Percentiles rank a stretch among this genome's conserved stretches.
phyloP scores from a whole-genome alignment of 2,113 vertebrate species.

The Origma solitaria region DNA sequence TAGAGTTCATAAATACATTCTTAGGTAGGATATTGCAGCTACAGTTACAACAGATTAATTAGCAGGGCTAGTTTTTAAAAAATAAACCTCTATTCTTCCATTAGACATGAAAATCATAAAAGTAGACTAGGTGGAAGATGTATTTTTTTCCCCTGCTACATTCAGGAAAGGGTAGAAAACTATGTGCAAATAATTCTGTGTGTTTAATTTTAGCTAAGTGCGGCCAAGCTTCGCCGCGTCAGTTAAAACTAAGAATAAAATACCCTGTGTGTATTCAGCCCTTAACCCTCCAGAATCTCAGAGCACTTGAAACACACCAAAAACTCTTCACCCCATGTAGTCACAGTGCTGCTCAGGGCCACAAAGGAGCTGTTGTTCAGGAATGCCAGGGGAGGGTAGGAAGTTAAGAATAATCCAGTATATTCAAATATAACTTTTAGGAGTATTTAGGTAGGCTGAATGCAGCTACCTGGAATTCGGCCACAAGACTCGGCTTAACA shows the following conservation, averaged over 20 bases:
- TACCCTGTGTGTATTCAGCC: neutral
- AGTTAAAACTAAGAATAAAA: conserved; percentile 12
- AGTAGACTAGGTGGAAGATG: neutral
- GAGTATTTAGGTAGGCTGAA: conserved; percentile 55
- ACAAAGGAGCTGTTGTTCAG: conserved; percentile 55
- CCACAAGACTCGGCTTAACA: conserved; percentile 50
- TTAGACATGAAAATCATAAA: neutral
- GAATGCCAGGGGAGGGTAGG: conserved; percentile 13
- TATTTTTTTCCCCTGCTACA: neutral
- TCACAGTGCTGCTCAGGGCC: neutral
- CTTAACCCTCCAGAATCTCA: neutral
- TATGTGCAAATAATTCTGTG: neutral
- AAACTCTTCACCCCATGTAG: neutral
- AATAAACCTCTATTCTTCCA: neutral
- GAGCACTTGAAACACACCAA: neutral
- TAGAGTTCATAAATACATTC: neutral
- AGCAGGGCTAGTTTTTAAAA: neutral
- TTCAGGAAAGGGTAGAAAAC: neutral
- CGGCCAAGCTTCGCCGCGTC: neutral
- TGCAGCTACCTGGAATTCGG: conserved; percentile 49
- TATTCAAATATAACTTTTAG: conserved; percentile 49
- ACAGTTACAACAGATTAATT: neutral
- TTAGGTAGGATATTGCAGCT: neutral
- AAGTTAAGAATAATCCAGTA: conserved; percentile 43
- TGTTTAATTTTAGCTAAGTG: neutral